Evolutionary conservation across 2,113 vertebrate genomes (phyloP), one percentile per base, ranked within the genome.

Genomic region (Bubo bubo): DNA sequence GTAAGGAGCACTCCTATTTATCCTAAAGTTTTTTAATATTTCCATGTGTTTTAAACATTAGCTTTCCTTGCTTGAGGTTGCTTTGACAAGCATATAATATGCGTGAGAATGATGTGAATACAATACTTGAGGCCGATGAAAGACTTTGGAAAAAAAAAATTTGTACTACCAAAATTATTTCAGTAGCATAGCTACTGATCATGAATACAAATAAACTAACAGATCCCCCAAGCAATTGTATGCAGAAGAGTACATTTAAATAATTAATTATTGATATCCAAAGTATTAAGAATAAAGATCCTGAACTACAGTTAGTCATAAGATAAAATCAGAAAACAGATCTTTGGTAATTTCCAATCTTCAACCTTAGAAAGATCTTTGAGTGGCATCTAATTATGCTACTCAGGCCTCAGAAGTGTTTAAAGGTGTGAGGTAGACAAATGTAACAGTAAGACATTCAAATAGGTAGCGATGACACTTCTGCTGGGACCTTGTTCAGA

Each of bases 171-270:
- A 92, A 91, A 97, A 95, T 82, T 10, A 86, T 83, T 96, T 68
- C 73, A 82, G 72, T 73, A 70, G 87, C 64, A 60, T 32, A 73
- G 37, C 26, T 86, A 45, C 41, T 59, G 86, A 95, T 86, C 76
- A 64, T 35, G 75, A 97, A 96, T 87, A 79, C 70, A 97, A 97
- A 97, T 81, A 88, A 95, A 71, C 28, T 30, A 75, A 63, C 32
- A 85, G 87, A 88, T 79, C 41, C 81, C 74, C 28, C 10, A 7
- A 92, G 71, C 16, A 76, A 64, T 4, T 41, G 4, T 47, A 82
- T 89, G 34, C 59, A 82, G 76, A 86, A 86, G 34, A 28, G 15
- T 81, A 79, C 20, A 37, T 56, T 94, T 75, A 88, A 85, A 95
- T 93, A 86, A 86, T 96, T 94, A 91, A 79, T 77, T 83, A 68